A percentile compares a stretch with the other conserved stretches of the same genome.
phyloP scores from a whole-genome alignment of 1,140 invertebrate species.

The Formica exsecta region DNA sequence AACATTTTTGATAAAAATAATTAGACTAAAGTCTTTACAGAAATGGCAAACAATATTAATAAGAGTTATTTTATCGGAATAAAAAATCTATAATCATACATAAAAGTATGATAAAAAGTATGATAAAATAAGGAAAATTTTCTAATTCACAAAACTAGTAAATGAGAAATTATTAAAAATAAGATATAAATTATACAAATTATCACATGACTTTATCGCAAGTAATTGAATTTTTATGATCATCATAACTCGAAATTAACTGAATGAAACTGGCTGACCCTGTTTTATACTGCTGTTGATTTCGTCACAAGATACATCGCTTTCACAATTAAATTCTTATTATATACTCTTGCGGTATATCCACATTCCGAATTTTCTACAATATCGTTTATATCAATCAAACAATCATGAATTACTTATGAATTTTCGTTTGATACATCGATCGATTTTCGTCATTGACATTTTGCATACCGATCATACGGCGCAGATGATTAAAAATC shows the following conservation, averaged over 20 bases:
- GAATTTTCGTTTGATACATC: neutral
- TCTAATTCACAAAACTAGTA: neutral
- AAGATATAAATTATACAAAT: neutral
- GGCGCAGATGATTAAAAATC: slow-evolving; percentile 61
- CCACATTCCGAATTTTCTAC: neutral
- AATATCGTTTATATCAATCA: neutral
- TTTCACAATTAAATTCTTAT: slow-evolving; percentile 15
- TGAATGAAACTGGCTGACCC: neutral
- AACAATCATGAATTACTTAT: slow-evolving; percentile 25
- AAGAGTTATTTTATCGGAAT: neutral
- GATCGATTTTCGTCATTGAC: slow-evolving; percentile 15
- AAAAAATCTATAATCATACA: neutral
- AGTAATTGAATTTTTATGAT: slow-evolving; percentile 31
- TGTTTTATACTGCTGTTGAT: slow-evolving; percentile 1
- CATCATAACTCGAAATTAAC: neutral
- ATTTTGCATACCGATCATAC: slow-evolving; percentile 43
- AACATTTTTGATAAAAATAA: slow-evolving; percentile 27
- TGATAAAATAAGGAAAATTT: neutral
- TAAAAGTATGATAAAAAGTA: neutral
- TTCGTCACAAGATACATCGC: neutral
- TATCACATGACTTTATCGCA: neutral
- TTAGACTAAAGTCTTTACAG: neutral
- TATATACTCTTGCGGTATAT: neutral
- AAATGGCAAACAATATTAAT: neutral
- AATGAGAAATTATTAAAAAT: neutral